Evolutionary conservation across 2,888 invertebrate species (phyloP), one percentile per base, ranked within the genome.

Genomic region (Iphiclides podalirius): DNA sequence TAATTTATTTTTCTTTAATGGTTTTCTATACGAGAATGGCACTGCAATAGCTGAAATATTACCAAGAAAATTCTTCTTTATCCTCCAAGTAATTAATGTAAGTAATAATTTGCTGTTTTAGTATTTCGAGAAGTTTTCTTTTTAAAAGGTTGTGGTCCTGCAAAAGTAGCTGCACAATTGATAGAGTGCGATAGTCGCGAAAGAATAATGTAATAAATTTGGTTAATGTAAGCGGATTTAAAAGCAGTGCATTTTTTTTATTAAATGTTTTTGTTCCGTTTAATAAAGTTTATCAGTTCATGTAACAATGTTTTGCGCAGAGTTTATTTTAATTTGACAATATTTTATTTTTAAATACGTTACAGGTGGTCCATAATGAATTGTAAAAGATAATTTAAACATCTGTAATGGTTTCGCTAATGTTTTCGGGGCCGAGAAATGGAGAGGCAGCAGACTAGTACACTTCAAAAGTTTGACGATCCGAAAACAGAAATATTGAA

Each of bases 391-490:
- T 85, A 79, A 82, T 70, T 37, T 61, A 66, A 75, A 66, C 69
- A 59, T 72, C 67, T 76, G 82, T 79, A 77, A 87, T 86, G 83
- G 70, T 66, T 76, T 75, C 72, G 61, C 66, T 68, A 68, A 71
- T 64, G 62, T 71, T 75, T 64, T 72, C 63, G 67, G 59, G 61
- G 66, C 66, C 69, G 76, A 81, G 86, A 84, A 79, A 88, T 88
- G 88, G 88, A 88, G 75, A 82, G 79, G 77, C 80, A 79, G 73
- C 80, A 81, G 60, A 79, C 74, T 83, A 87, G 83, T 79, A 69
- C 77, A 85, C 82, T 87, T 86, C 85, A 82, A 87, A 88, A 88
- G 79, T 88, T 86, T 84, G 85, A 85, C 61, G 86, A 80, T 58
- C 75, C 83, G 53, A 87, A 83, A 77, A 77, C 82, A 52, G 88